These are phyloP conservation scores for Myopa tessellatipennis DNA, from an alignment of 2,888 invertebrate species.

Conservation along the genomic window DNA sequence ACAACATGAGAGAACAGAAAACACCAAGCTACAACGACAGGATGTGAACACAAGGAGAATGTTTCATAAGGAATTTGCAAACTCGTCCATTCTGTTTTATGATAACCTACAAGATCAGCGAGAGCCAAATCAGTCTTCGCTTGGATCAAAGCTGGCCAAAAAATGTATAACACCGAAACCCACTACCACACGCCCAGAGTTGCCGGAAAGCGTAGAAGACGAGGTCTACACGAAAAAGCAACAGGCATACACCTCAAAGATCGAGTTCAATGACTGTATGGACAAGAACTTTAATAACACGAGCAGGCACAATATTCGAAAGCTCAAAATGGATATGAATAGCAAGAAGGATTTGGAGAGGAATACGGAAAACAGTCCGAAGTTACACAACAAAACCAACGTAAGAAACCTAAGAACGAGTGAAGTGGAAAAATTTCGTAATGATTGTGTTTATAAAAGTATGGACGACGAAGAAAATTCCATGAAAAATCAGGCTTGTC, in stretches of 20 bases:
- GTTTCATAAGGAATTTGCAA: slow-evolving; percentile 65
- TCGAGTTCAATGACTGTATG: slow-evolving; percentile 65
- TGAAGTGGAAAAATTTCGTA: too few relatives aligned
- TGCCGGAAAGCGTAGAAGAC: slow-evolving; percentile 47
- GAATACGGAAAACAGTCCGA: slow-evolving; percentile 64
- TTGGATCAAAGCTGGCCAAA: slow-evolving; percentile 6
- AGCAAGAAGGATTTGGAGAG: slow-evolving; percentile 63
- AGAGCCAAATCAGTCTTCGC: slow-evolving; percentile 13
- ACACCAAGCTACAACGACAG: slow-evolving; percentile 9
- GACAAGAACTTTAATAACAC: slow-evolving; percentile 51
- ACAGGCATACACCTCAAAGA: slow-evolving; percentile 63
- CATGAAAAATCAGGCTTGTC: not conserved
- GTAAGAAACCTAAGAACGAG: slow-evolving; percentile 52
- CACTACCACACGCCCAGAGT: slow-evolving; percentile 49
- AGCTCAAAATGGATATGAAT: slow-evolving; percentile 62
- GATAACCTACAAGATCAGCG: slow-evolving; percentile 55
- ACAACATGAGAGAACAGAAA: slow-evolving; percentile 49
- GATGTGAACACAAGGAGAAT: slow-evolving; percentile 61
- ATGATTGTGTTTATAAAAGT: not conserved
- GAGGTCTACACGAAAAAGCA: slow-evolving; percentile 55
- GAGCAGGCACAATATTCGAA: slow-evolving; percentile 56
- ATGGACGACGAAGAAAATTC: not conserved
- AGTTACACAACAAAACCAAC: slow-evolving; percentile 61
- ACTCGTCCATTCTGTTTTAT: slow-evolving; percentile 65
- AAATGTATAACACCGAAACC: slow-evolving; percentile 56